These are phyloP conservation scores for Heliangelus exortis DNA, from an alignment of 2,797 vertebrate genomes.

Conservation along the genomic window DNA sequence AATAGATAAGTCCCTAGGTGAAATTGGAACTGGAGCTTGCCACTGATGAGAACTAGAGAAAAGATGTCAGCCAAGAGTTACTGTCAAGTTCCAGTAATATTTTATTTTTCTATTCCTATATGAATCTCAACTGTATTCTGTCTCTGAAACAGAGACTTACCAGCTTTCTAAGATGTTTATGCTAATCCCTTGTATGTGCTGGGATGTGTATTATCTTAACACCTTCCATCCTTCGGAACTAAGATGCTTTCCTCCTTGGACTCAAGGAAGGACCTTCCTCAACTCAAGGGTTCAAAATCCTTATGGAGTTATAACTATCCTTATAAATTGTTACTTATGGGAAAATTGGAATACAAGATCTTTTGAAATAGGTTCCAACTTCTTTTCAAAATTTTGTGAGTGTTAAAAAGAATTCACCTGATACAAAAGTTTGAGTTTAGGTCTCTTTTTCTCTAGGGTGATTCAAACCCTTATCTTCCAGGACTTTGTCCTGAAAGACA, in stretches of 20 bases:
- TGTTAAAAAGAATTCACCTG: not conserved
- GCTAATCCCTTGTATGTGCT: not conserved
- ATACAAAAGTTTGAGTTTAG: not conserved
- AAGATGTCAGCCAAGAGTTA: not conserved
- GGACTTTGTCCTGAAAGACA: not conserved
- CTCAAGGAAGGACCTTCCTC: not conserved
- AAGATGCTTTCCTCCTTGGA: not conserved
- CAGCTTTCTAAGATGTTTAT: not conserved
- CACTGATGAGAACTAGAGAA: not conserved
- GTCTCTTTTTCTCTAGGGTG: not conserved
- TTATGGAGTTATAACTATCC: not conserved
- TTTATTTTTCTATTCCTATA: not conserved
- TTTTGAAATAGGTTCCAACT: not conserved
- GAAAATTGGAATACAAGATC: not conserved
- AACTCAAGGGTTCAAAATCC: not conserved
- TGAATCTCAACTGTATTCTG: not conserved
- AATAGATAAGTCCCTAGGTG: not conserved
- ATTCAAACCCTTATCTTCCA: not conserved
- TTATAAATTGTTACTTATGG: not conserved
- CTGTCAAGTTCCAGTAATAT: fast-evolving
- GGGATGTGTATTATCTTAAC: not conserved
- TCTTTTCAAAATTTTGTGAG: not conserved
- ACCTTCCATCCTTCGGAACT: not conserved
- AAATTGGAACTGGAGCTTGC: not conserved
- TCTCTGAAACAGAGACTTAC: not conserved